Conservation (phyloP, 2,113 vertebrate species). For the Scophthalmus maximus region DNA sequence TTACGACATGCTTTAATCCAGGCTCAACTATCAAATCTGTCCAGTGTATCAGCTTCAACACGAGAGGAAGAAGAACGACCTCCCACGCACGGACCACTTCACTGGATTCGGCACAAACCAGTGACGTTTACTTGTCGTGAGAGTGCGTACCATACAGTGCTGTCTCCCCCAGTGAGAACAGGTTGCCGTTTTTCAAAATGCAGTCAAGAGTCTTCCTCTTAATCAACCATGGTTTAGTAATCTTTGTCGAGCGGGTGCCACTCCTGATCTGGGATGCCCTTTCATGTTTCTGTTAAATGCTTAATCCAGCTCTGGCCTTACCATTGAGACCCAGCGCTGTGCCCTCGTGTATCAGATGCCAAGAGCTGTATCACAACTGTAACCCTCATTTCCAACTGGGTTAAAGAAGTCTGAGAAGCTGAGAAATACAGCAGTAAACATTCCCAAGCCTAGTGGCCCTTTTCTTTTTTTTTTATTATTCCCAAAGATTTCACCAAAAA, state of each 20-base stretch:
- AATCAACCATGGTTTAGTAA: constrained; percentile 4
- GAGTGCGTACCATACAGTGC: too few relatives aligned
- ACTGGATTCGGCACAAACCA: not conserved
- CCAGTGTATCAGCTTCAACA: constrained; percentile 53
- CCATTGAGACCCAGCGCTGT: constrained; percentile 3
- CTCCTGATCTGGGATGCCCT: constrained; percentile 11
- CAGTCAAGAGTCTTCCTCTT: not conserved
- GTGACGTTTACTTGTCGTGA: too few relatives aligned
- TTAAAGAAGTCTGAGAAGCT: constrained; percentile 35
- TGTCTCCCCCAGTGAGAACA: too few relatives aligned
- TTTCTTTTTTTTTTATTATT: constrained; percentile 50
- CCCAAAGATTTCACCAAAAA: constrained; percentile 35
- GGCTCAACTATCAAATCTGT: constrained; percentile 55
- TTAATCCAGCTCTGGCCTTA: constrained; percentile 35
- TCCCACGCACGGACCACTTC: not conserved
- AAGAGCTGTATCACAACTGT: constrained; percentile 27
- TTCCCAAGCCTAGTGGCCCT: constrained; percentile 18
- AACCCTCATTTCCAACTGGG: constrained; percentile 19
- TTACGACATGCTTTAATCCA: constrained; percentile 49
- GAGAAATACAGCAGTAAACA: constrained; percentile 2
- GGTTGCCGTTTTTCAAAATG: too few relatives aligned
- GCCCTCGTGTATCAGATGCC: not conserved
- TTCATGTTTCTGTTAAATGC: constrained; percentile 2
- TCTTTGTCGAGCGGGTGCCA: constrained; percentile 5
- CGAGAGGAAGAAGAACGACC: not conserved